These are phyloP conservation scores for Pocillopora damicornis DNA, from an alignment of 64 coral and sea anemone genomes.

Conservation along the genomic window DNA sequence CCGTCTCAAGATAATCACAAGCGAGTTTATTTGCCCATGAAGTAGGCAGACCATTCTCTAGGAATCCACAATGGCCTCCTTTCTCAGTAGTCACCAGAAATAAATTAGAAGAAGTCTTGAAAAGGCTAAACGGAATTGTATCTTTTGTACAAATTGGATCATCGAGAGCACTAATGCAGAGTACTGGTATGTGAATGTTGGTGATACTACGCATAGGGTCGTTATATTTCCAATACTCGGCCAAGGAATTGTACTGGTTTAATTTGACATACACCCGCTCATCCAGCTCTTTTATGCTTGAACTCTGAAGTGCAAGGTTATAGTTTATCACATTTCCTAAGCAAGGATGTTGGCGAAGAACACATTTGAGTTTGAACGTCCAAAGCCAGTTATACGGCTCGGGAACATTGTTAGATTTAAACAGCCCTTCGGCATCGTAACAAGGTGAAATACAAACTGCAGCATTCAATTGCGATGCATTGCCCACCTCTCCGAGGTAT, in stretches of 20 bases:
- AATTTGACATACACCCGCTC: conserved; percentile 80
- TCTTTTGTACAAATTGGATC: conserved; percentile 86
- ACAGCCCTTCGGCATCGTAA: conserved; percentile 79
- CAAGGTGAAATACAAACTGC: conserved; percentile 96
- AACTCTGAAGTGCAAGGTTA: conserved; percentile 68
- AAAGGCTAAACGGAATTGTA: conserved; percentile 89
- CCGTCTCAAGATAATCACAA: conserved; percentile 69
- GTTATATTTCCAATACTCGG: conserved; percentile 85
- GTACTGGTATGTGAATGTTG: conserved; percentile 71
- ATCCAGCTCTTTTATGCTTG: conserved; percentile 73
- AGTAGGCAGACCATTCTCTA: conserved; percentile 58
- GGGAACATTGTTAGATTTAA: conserved; percentile 56
- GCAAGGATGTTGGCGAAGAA: conserved; percentile 79
- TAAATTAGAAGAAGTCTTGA: conserved; percentile 95
- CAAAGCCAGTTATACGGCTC: conserved; percentile 86
- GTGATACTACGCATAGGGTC: conserved; percentile 87
- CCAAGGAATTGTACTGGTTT: conserved; percentile 67
- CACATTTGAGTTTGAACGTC: conserved; percentile 65
- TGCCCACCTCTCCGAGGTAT: conserved; percentile 69
- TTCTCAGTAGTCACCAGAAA: conserved; percentile 82
- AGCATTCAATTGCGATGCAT: conserved; percentile 27
- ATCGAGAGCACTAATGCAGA: conserved; percentile 87
- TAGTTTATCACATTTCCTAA: conserved; percentile 72
- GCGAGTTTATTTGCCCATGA: conserved; percentile 80
- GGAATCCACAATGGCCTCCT: conserved; percentile 91